These are phyloP conservation scores for Malurus elegans DNA, from an alignment of 2,113 vertebrate species.

Conservation along the genomic window DNA sequence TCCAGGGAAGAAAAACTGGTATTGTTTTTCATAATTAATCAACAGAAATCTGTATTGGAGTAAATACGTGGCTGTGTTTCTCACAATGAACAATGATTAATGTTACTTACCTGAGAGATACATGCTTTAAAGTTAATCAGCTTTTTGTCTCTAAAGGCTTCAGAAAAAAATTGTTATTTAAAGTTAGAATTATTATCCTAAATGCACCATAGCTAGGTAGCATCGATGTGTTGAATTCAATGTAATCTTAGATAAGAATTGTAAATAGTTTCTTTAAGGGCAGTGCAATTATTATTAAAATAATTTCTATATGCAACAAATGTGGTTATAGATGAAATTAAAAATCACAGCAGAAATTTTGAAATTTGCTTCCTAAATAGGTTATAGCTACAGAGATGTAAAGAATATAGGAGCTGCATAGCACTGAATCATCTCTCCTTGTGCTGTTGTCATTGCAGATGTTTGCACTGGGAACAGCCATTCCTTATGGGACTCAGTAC, in stretches of 20 bases:
- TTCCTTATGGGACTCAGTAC: neutral
- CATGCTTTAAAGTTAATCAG: neutral
- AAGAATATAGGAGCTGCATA: neutral
- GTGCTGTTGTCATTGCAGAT: slow-evolving; percentile 32
- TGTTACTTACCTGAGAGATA: neutral
- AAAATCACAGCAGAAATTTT: neutral
- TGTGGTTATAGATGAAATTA: neutral
- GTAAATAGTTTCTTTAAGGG: neutral
- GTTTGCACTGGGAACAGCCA: slow-evolving; percentile 17
- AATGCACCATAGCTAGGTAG: neutral
- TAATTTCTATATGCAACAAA: neutral
- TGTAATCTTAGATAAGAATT: neutral
- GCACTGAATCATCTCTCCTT: slow-evolving; percentile 18
- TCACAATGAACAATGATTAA: neutral
- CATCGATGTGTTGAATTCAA: neutral
- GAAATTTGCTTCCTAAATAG: neutral
- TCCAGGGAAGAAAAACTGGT: neutral
- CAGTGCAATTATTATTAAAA: neutral
- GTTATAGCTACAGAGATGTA: neutral
- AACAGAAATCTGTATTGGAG: neutral
- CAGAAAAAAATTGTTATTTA: neutral
- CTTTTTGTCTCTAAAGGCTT: neutral
- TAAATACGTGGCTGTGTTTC: neutral
- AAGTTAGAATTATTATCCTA: neutral
- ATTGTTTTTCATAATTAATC: slow-evolving; percentile 33